These are phyloP conservation scores for Tetrax tetrax DNA, from an alignment of 2,113 vertebrate genomes.

Conservation along the genomic window DNA sequence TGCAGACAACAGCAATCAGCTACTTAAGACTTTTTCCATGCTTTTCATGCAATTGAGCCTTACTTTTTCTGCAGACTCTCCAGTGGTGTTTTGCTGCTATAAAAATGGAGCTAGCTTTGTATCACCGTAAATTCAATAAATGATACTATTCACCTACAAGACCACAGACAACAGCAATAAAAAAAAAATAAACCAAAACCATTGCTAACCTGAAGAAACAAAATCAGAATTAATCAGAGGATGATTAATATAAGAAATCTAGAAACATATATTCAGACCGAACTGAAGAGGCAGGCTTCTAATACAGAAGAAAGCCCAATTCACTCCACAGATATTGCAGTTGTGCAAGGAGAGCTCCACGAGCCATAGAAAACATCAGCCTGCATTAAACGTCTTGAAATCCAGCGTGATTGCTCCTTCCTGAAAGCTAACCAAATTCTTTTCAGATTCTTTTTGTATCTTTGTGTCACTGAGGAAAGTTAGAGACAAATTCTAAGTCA, in stretches of 20 bases:
- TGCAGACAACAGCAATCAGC: not conserved
- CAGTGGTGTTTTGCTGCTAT: not conserved
- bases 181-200: too few relatives aligned
- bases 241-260: not conserved
- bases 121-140: not conserved
- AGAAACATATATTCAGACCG: not conserved
- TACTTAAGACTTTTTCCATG: not conserved
- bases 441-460: not conserved
- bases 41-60: not conserved
- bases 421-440: not conserved
- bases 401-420: not conserved
- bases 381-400: not conserved
- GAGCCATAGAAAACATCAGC: not conserved
- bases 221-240: not conserved
- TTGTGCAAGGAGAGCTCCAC: not conserved
- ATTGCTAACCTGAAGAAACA: not conserved
- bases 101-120: not conserved
- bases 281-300: not conserved
- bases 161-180: not conserved
- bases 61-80: not conserved
- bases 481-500: not conserved
- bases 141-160: not conserved
- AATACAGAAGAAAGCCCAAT: not conserved
- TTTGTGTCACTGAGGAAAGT: not conserved
- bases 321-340: not conserved